These are phyloP conservation scores for Chromobotia macracanthus DNA, from an alignment of 2,797 vertebrate species.

Conservation along the genomic window DNA sequence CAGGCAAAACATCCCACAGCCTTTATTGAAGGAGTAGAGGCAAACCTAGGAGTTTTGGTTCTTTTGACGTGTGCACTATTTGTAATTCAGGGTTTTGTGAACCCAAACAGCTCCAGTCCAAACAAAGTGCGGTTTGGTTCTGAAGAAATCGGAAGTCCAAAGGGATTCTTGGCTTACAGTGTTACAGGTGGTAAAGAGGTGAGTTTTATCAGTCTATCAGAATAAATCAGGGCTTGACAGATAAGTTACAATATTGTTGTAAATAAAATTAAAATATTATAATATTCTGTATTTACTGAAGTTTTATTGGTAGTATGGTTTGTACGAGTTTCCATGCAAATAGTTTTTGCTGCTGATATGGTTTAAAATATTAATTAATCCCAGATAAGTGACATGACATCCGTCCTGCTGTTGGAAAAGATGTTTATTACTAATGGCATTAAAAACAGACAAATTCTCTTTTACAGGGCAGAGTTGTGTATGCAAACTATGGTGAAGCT, in stretches of 20 bases:
- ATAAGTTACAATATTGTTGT: too few species aligned
- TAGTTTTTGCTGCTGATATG: too few species aligned
- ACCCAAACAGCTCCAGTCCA: constrained; percentile 60
- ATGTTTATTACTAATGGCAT: background rate
- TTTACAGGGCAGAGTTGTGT: constrained; percentile 84
- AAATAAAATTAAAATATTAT: too few species aligned
- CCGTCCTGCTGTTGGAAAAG: too few species aligned
- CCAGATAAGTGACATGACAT: too few species aligned
- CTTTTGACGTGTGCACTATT: background rate
- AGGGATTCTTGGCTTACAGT: constrained; percentile 88
- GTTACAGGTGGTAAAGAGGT: constrained; percentile 69
- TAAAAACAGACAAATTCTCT: background rate
- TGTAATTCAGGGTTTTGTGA: constrained; percentile 1
- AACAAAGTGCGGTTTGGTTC: constrained; percentile 68
- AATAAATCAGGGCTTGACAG: background rate
- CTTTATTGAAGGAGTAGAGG: too few species aligned
- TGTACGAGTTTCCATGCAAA: too few species aligned
- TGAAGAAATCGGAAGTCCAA: constrained; percentile 54
- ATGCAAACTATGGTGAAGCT: constrained; percentile 83
- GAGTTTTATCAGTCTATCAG: constrained; percentile 53
- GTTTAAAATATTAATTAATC: too few species aligned
- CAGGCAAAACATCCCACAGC: too few species aligned
- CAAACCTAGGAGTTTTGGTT: too few species aligned
- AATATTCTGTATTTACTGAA: too few species aligned
- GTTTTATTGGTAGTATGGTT: too few species aligned